Evolutionary conservation across 2,113 vertebrate genomes (phyloP).

Genomic region (Mellivora capensis): DNA sequence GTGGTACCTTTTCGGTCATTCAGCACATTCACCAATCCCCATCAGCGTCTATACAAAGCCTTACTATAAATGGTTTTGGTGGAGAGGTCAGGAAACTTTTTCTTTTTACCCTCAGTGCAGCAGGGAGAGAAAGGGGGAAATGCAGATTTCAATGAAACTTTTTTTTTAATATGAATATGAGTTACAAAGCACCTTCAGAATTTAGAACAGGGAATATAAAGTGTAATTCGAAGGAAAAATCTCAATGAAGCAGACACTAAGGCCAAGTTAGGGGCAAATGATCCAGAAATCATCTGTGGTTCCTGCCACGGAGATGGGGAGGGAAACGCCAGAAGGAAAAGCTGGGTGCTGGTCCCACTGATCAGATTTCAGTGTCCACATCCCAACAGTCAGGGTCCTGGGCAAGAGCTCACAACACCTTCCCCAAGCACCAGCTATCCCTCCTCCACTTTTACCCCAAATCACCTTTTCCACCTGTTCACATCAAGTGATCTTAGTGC

Average conservation of each 20-base stretch:
- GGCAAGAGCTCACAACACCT: no score
- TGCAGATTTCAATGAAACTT: neutral
- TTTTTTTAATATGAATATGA: neutral
- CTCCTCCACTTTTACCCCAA: neutral
- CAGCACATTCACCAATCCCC: neutral
- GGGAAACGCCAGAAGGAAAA: neutral
- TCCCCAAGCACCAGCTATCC: neutral
- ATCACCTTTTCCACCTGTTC: neutral
- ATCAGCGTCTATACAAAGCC: neutral
- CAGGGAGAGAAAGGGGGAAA: neutral
- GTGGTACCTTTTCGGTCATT: neutral
- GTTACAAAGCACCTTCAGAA: neutral
- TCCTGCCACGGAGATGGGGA: neutral
- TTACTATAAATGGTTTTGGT: neutral
- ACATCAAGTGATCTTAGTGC: neutral
- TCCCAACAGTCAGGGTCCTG: accelerated
- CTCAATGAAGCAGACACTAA: neutral
- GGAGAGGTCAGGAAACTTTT: neutral
- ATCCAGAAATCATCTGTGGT: neutral
- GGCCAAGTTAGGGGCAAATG: neutral
- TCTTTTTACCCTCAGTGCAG: neutral
- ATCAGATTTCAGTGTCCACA: neutral
- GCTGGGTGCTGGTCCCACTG: neutral
- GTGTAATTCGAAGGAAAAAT: neutral
- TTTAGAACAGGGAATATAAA: neutral